phyloP scores from a whole-genome alignment of 2,113 vertebrate genomes.

The Egretta garzetta region DNA sequence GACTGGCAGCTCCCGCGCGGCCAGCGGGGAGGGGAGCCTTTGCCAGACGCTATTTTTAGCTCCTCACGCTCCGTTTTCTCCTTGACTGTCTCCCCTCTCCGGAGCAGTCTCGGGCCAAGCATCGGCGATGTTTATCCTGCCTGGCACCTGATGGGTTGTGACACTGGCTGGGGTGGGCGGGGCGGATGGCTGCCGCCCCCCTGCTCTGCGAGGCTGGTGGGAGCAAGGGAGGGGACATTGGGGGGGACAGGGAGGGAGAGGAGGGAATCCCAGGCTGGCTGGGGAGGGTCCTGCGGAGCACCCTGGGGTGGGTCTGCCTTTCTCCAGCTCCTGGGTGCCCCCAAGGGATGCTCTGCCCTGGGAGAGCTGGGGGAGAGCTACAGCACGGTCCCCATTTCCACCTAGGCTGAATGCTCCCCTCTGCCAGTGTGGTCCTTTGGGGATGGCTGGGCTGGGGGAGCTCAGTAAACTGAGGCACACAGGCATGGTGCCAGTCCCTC shows the following conservation, averaged over 20 bases:
- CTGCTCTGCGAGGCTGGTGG: neutral
- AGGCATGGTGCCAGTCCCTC: neutral
- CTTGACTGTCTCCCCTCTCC: slow-evolving; percentile 48
- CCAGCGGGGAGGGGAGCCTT: neutral
- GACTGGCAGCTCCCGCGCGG: neutral
- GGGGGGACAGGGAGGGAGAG: accelerated
- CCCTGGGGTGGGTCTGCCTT: neutral
- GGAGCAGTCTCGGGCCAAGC: neutral
- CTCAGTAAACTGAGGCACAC: neutral
- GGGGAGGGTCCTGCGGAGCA: neutral
- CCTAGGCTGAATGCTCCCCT: accelerated
- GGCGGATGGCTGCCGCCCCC: neutral
- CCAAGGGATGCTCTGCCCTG: neutral
- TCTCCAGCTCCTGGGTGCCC: accelerated
- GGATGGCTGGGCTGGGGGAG: neutral
- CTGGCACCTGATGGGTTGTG: slow-evolving; percentile 1
- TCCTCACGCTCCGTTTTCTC: slow-evolving; percentile 47
- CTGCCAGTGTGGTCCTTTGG: neutral
- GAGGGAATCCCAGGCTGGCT: neutral
- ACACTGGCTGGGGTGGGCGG: neutral
- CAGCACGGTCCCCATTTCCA: accelerated
- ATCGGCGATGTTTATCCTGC: slow-evolving; percentile 1
- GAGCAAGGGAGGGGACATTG: neutral
- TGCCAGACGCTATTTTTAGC: slow-evolving; percentile 50
- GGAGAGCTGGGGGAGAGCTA: neutral